These are phyloP conservation scores for Drosophila yooni DNA, from an alignment of 2,888 invertebrate genomes.

Conservation along the genomic window DNA sequence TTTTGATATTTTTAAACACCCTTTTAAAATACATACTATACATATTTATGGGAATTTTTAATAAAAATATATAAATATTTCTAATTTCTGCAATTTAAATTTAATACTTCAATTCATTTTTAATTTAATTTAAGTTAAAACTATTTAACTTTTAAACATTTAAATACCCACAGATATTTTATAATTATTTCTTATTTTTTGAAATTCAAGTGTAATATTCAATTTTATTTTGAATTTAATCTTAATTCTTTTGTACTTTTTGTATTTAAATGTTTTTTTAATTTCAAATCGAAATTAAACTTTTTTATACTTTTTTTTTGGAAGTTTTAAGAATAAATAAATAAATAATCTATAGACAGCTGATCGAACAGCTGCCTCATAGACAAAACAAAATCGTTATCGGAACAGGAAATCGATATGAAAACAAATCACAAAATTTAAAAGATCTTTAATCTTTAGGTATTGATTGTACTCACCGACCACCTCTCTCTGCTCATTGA, in stretches of 20 bases:
- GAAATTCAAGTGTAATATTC: background rate
- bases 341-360: background rate
- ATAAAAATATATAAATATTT: background rate
- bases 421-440: background rate
- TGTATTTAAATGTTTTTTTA: background rate
- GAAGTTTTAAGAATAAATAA: background rate
- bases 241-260: background rate
- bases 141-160: background rate
- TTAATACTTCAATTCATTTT: background rate
- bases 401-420: background rate
- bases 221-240: background rate
- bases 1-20: background rate
- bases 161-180: background rate
- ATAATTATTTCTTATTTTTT: background rate
- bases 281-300: background rate
- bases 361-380: conserved; percentile 1
- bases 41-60: background rate
- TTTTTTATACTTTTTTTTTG: background rate
- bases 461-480: conserved; percentile 87
- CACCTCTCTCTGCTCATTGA: conserved; percentile 89
- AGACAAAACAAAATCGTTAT: background rate
- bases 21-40: background rate
- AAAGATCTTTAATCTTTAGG: background rate
- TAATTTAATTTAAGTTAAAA: no score
- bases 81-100: background rate